Evolutionary conservation across 2,888 invertebrate species (phyloP), one percentile per base, ranked within the genome.

Genomic region (Sminthurinus aureus): DNA sequence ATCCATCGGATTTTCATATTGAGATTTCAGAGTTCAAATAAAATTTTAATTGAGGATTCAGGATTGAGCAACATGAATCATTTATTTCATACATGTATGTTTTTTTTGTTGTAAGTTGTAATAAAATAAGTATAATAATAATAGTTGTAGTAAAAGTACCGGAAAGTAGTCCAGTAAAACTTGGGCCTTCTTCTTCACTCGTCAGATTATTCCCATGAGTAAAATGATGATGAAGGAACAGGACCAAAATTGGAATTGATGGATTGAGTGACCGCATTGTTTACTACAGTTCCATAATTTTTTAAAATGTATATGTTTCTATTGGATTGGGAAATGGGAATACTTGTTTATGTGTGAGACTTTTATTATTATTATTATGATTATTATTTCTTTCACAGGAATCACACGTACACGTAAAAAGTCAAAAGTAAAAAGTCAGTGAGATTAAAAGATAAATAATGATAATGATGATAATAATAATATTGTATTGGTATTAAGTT

Each of bases 111-210:
- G 38, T 38, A n/a, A n/a, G n/a, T 6, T 38, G 67, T 69, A 18
- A 22, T 69, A 69, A 69, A 20, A 0, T 69, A 20, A 20, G 0
- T 9, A 69, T 20, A n/a, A 11, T 69, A 69, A 69, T 18, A 3
- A 20, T 4, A 20, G 9, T 69, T 0, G 15, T n/a, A 20, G n/a
- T 69, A 20, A 26, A 22, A 26, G 51, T 74, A 83, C 85, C 85
- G 64, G 79, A 80, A 67, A 86, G 81, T 24, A 86, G 64, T 64
- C 86, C 86, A 73, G 83, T 83, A 64, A 86, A 83, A 24, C 81
- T 81, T 18, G 86, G 84, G 52, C 52, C 83, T 15, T 84, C 85
- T 76, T 83, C 84, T 26, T 84, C 78, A 79, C 78, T 67, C 26
- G 85, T 83, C 24, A 75, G 22, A 80, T 80, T 83, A 81, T 85